A percentile compares a stretch with the other conserved stretches of the same genome.
Conservation (phyloP, 1,140 invertebrate species). For the Drosophila asahinai region DNA sequence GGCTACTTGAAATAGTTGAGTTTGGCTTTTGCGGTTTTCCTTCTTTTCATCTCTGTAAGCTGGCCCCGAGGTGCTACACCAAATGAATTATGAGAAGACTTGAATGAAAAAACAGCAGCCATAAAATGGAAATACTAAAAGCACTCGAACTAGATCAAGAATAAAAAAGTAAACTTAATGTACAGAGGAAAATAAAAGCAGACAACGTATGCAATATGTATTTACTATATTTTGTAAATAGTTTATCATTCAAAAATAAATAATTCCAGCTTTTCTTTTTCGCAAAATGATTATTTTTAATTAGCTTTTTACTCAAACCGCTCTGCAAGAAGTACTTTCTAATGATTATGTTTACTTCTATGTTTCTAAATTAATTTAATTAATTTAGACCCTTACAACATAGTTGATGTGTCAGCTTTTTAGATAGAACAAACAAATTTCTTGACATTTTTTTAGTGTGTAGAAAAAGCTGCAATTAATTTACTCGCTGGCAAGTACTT, state of each 20-base stretch:
- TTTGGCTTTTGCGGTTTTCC: conserved; percentile 60
- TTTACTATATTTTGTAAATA: too few species aligned
- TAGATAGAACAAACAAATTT: not conserved
- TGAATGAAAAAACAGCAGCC: conserved; percentile 32
- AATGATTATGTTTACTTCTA: too few species aligned
- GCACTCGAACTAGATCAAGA: conserved; percentile 61
- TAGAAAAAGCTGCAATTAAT: conserved; percentile 37
- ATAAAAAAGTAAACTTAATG: conserved; percentile 10
- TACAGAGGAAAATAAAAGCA: not conserved
- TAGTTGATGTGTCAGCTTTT: not conserved
- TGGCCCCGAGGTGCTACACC: conserved; percentile 58
- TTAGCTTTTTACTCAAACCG: too few species aligned
- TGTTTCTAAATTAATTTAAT: not conserved
- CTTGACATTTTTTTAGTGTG: not conserved
- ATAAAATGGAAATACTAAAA: conserved; percentile 29
- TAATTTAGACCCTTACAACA: not conserved
- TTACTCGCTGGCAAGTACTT: conserved; percentile 32
- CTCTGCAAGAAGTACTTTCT: not conserved
- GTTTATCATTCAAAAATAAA: too few species aligned
- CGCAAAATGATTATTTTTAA: too few species aligned
- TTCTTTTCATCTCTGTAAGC: conserved; percentile 55
- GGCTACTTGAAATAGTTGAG: conserved; percentile 71
- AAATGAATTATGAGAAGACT: conserved; percentile 77
- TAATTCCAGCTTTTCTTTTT: too few species aligned
- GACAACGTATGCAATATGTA: not conserved